phyloP scores from a whole-genome alignment of 1,140 invertebrate species.

The Orius insidiosus region DNA sequence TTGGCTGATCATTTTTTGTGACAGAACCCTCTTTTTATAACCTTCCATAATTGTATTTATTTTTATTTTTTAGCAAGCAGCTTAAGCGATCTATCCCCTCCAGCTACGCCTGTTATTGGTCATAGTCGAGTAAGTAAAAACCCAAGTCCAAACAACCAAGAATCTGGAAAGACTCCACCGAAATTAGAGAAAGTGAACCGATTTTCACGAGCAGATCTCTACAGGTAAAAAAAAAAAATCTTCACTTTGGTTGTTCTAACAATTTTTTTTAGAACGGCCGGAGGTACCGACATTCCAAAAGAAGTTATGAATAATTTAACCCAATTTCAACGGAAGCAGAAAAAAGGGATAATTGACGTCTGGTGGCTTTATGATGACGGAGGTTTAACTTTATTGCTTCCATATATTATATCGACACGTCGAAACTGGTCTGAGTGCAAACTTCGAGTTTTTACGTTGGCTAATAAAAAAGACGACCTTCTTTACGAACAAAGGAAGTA shows the following conservation, averaged over 20 bases:
- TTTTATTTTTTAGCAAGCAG: conserved; percentile 36
- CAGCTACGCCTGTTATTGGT: conserved; percentile 30
- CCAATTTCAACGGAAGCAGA: conserved; percentile 55
- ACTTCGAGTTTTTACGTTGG: conserved; percentile 82
- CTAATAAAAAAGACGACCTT: conserved; percentile 79
- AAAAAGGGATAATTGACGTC: conserved; percentile 79
- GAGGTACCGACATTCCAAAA: conserved; percentile 23
- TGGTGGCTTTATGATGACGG: conserved; percentile 98
- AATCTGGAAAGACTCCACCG: conserved; percentile 19
- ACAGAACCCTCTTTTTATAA: background rate
- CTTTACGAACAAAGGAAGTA: conserved; percentile 84
- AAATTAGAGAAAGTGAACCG: conserved; percentile 24
- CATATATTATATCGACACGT: conserved; percentile 80
- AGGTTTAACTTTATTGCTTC: conserved; percentile 60
- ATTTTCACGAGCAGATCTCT: conserved; percentile 17
- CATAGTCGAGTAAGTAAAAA: conserved; percentile 32
- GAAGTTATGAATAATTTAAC: conserved; percentile 46
- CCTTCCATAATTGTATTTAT: no score
- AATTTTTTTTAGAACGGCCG: conserved; percentile 6
- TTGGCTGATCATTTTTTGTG: background rate
- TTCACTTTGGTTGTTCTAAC: background rate
- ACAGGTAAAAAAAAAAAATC: conserved; percentile 13
- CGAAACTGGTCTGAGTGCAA: conserved; percentile 68
- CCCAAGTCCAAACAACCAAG: conserved; percentile 25
- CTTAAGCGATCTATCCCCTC: conserved; percentile 41